Evolutionary conservation across 2,888 invertebrate species (phyloP), one percentile per base, ranked within the genome.

Genomic region (Sepioteuthis lessoniana): DNA sequence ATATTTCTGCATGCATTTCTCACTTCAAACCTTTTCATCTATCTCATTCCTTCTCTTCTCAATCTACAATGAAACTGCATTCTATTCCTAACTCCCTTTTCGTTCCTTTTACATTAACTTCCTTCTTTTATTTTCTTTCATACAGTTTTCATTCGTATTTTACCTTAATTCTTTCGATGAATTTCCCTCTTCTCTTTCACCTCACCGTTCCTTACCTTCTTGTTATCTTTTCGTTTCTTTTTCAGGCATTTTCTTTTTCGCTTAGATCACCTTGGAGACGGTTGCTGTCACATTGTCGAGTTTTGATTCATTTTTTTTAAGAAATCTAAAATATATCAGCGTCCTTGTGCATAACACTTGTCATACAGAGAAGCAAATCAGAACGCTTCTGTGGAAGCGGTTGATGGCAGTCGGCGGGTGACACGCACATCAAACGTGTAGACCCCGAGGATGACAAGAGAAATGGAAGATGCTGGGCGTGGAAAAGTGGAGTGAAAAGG

Each of bases 291-390:
- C 4, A 76, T n/a, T n/a, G n/a, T 76, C 19, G 76, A 76, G n/a
- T 16, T 76, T 13, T 25, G n/a, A 76, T 76, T 25, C 76, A 16
- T 10, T 76, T 35, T 76, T 8, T 35, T n/a, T 8, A 55, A 60
- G 60, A 60, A 16, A 76, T 76, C 76, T 13, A 35, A 76, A 76
- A 76, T 76, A 35, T n/a, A 76, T 76, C 76, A 13, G n/a, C 76
- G 76, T 76, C 76, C 76, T 76, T 76, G 76, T 76, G 76, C n/a
- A 76, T 76, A 76, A 76, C 76, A 76, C 76, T 76, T 76, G n/a
- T 76, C 76, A 76, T 16, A 76, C 16, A 2, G n/a, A 13, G 76
- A 76, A 76, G n/a, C 19, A 76, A 76, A 76, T 76, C 76, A 76
- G 76, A 76, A 35, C 16, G n/a, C 35, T 76, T 35, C 35, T 35